A percentile compares a stretch with the other conserved stretches of the same genome.
phyloP scores from a whole-genome alignment of 2,113 vertebrate genomes.

The Dendrocopos noguchii region DNA sequence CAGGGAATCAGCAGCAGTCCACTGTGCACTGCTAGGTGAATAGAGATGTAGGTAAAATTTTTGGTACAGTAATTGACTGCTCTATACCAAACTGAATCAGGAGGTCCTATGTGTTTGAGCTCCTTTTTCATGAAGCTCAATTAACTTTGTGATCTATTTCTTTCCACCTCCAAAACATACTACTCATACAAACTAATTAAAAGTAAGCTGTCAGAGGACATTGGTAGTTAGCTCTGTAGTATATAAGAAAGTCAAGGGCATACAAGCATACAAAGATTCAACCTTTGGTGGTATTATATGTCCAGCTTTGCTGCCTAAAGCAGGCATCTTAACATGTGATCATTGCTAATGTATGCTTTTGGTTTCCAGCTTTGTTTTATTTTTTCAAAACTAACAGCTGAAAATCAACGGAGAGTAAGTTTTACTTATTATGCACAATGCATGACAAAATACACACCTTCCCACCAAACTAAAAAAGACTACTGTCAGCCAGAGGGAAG shows the following conservation, averaged over 20 bases:
- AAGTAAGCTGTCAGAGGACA: not conserved
- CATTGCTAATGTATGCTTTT: not conserved
- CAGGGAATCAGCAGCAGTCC: not conserved
- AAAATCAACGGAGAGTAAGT: not conserved
- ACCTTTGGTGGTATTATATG: not conserved
- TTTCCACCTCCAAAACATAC: not conserved
- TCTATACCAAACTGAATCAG: not conserved
- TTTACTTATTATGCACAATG: not conserved
- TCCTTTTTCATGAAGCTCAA: not conserved
- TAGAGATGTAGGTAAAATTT: not conserved
- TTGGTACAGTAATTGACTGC: not conserved
- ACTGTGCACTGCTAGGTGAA: not conserved
- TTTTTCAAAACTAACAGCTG: not conserved
- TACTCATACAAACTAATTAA: not conserved
- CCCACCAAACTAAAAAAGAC: not conserved
- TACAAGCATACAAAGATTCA: not conserved
- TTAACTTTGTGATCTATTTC: not conserved
- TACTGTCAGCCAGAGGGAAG: not conserved
- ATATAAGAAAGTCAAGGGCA: not conserved
- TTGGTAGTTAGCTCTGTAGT: not conserved
- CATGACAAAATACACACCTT: not conserved
- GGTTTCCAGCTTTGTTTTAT: not conserved
- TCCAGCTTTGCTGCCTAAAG: not conserved
- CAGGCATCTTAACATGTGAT: fast-evolving
- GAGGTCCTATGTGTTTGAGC: not conserved